These are phyloP conservation scores for Sparus aurata DNA, from an alignment of 2,797 vertebrate genomes.

Conservation along the genomic window DNA sequence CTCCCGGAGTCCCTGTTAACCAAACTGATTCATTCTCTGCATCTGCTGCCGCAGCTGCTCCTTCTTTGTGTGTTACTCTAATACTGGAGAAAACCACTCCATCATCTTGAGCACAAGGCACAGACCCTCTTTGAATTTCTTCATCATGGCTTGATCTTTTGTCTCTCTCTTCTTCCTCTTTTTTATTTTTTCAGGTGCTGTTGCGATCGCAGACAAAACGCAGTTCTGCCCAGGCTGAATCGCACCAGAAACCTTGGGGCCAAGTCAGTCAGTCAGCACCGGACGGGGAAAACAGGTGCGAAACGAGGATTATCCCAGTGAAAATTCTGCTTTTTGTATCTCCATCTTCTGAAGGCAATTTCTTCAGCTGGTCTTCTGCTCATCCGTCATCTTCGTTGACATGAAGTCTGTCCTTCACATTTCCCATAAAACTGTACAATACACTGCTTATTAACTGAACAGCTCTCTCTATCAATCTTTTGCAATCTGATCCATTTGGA, in stretches of 20 bases:
- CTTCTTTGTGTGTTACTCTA: slow-evolving; percentile 63
- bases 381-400: slow-evolving; percentile 48
- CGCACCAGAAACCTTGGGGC: slow-evolving; percentile 39
- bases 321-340: slow-evolving; percentile 69
- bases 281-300: slow-evolving; percentile 49
- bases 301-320: slow-evolving; percentile 58
- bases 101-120: slow-evolving; percentile 72
- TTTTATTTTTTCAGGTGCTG: slow-evolving; percentile 36
- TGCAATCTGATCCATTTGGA: slow-evolving; percentile 84
- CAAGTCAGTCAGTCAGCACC: slow-evolving; percentile 20
- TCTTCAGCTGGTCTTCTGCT: slow-evolving; percentile 61
- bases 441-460: slow-evolving; percentile 66
- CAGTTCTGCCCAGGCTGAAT: slow-evolving; percentile 36
- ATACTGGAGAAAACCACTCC: slow-evolving; percentile 73
- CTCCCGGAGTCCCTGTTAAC: slow-evolving; percentile 70
- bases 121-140: slow-evolving; percentile 76
- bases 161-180: slow-evolving; percentile 2
- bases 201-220: slow-evolving; percentile 26
- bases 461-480: slow-evolving; percentile 79
- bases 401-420: slow-evolving; percentile 57
- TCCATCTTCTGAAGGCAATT: slow-evolving; percentile 64
- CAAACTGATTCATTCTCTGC: slow-evolving; percentile 83
- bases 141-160: slow-evolving; percentile 75
- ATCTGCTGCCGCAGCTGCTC: slow-evolving; percentile 67
- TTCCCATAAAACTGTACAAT: slow-evolving; percentile 63